Conservation (phyloP, 2,888 invertebrate species). For the Aricia artaxerxes region DNA sequence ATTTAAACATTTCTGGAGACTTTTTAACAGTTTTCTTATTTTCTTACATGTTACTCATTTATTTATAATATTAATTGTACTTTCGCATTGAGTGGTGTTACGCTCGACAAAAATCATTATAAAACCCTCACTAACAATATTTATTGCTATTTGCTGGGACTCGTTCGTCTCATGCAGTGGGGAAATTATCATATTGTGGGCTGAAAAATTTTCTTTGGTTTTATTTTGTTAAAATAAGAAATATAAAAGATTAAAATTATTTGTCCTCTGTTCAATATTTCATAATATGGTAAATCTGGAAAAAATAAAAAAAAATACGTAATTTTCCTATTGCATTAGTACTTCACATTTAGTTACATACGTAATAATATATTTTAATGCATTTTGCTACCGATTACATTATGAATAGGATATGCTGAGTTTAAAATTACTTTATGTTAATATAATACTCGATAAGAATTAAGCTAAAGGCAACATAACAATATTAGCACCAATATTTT, state of each 20-base stretch:
- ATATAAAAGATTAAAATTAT: slow-evolving; percentile 18
- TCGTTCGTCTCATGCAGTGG: slow-evolving; percentile 50
- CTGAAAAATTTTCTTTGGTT: slow-evolving; percentile 26
- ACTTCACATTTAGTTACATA: slow-evolving; percentile 4
- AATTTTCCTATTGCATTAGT: slow-evolving; percentile 9
- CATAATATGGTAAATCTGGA: slow-evolving; percentile 22
- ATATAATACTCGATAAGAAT: slow-evolving; percentile 18
- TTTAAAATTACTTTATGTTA: slow-evolving; percentile 23
- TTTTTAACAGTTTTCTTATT: slow-evolving; percentile 64
- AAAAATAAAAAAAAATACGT: background rate
- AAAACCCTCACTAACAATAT: slow-evolving; percentile 65
- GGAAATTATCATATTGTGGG: slow-evolving; percentile 41
- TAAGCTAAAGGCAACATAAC: slow-evolving; percentile 38
- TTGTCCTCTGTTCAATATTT: background rate
- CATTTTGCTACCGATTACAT: background rate
- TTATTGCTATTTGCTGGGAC: slow-evolving; percentile 53
- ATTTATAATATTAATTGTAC: slow-evolving; percentile 74
- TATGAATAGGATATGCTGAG: slow-evolving; percentile 24
- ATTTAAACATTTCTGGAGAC: slow-evolving; percentile 63
- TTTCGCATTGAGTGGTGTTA: slow-evolving; percentile 66
- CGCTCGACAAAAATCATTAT: slow-evolving; percentile 73
- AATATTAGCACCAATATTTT: slow-evolving; percentile 36
- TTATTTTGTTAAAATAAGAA: slow-evolving; percentile 1
- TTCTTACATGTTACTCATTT: slow-evolving; percentile 64
- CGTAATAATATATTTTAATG: slow-evolving; percentile 9